These are phyloP conservation scores for Oophaga pumilio DNA, from an alignment of 2,113 vertebrate genomes.

Conservation along the genomic window DNA sequence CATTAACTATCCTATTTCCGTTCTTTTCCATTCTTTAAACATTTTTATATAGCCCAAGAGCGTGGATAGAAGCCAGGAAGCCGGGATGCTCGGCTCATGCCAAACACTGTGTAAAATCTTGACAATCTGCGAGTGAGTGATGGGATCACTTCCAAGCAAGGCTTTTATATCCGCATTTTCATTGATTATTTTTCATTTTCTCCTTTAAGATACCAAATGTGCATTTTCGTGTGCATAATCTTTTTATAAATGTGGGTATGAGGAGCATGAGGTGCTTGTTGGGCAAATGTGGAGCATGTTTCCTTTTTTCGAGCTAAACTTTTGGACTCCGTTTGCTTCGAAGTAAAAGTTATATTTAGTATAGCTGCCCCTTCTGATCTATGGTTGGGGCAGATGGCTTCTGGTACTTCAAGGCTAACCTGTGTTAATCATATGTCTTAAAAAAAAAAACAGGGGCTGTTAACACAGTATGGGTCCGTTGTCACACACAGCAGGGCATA, in stretches of 20 bases:
- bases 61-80: background rate
- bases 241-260: background rate
- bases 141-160: background rate
- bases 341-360: background rate
- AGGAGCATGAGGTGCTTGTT: background rate
- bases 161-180: background rate
- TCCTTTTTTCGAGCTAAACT: background rate
- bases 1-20: background rate
- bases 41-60: background rate
- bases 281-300: background rate
- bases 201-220: background rate
- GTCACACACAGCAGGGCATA: background rate
- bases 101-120: background rate
- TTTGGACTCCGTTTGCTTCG: background rate
- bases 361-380: background rate
- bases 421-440: background rate
- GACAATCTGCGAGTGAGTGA: background rate
- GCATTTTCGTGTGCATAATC: background rate
- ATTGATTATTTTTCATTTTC: background rate
- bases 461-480: slow-evolving; percentile 3
- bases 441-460: background rate
- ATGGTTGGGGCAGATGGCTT: slow-evolving; percentile 6
- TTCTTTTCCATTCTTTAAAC: background rate
- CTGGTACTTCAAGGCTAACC: background rate
- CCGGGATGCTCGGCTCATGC: background rate